Evolutionary conservation across 2,797 vertebrate species (phyloP).

Genomic region (Pipistrellus kuhlii): DNA sequence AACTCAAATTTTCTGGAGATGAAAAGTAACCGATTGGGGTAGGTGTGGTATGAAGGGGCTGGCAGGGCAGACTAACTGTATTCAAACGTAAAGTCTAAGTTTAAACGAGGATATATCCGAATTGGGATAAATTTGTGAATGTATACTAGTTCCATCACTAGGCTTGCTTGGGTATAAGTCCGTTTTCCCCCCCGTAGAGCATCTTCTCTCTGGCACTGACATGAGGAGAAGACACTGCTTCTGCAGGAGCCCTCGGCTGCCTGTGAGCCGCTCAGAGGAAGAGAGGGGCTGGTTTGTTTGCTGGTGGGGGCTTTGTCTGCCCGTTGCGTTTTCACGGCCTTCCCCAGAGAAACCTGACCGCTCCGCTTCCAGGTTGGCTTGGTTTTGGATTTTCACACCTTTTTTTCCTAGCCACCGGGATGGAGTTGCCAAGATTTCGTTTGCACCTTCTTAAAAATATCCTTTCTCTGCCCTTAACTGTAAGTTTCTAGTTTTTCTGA

Average conservation of each 20-base stretch:
- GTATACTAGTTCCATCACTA: background rate
- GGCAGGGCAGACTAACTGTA: background rate
- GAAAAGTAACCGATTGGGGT: background rate
- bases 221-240: background rate
- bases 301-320: background rate
- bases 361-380: slow-evolving; percentile 17
- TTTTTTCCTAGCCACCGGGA: background rate
- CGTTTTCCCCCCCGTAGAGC: background rate
- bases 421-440: slow-evolving; percentile 8
- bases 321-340: background rate
- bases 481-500: slow-evolving; percentile 49
- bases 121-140: no score
- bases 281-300: background rate
- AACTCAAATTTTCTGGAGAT: slow-evolving; percentile 30
- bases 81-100: background rate
- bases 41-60: background rate
- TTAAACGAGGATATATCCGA: no score
- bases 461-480: background rate
- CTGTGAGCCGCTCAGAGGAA: background rate
- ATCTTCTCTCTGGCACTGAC: background rate
- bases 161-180: background rate
- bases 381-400: background rate
- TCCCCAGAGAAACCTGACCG: slow-evolving; percentile 15
- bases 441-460: slow-evolving; percentile 30
- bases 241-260: background rate